Evolutionary conservation across 1,140 invertebrate species (phyloP).

Genomic region (Microplitis demolitor): DNA sequence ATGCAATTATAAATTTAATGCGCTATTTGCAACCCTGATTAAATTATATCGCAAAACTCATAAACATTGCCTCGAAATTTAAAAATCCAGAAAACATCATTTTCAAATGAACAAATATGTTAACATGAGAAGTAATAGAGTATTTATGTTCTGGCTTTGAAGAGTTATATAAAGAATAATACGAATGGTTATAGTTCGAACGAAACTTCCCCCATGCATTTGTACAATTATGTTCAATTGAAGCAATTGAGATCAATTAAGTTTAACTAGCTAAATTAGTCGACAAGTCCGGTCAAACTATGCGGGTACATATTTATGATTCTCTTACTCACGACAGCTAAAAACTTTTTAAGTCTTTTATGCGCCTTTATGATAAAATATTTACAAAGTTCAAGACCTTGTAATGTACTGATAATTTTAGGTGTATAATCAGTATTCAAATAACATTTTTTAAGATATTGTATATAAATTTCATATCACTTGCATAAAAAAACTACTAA

Average conservation of each 20-base stretch:
- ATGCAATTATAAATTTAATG: too few relatives aligned
- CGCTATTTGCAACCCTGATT: too few relatives aligned
- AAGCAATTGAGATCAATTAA: constrained; percentile 58
- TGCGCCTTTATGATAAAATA: neutral
- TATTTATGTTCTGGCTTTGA: neutral
- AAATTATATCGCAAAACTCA: too few relatives aligned
- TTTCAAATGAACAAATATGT: neutral
- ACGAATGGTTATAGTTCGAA: constrained; percentile 15
- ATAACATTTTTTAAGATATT: too few relatives aligned
- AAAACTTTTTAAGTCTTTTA: neutral
- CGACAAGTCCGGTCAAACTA: constrained; percentile 25
- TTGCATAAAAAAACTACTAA: too few relatives aligned
- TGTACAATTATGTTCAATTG: constrained; percentile 57
- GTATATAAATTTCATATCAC: too few relatives aligned
- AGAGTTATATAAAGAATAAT: neutral
- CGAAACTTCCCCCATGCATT: constrained; percentile 57
- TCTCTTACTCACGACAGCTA: neutral
- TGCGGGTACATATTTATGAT: constrained; percentile 7
- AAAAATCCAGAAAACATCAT: too few relatives aligned
- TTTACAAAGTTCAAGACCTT: neutral
- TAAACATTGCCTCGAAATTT: too few relatives aligned
- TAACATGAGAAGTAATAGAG: neutral
- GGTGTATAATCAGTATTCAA: too few relatives aligned
- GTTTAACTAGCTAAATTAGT: constrained; percentile 58
- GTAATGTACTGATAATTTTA: too few relatives aligned